Conservation (phyloP, 2,113 vertebrate species). For the Todiramphus saurophagus region DNA sequence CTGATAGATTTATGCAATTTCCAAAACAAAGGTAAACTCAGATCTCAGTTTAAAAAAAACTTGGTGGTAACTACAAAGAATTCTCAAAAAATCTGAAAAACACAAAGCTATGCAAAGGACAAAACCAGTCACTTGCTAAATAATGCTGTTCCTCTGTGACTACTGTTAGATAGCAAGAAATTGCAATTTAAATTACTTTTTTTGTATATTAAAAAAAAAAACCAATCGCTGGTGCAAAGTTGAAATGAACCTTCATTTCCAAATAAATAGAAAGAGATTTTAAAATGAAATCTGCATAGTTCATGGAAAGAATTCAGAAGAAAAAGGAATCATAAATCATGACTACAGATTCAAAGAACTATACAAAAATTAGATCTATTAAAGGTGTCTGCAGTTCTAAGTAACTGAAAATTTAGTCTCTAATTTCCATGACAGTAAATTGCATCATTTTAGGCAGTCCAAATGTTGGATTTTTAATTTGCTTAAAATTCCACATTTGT, state of each 20-base stretch:
- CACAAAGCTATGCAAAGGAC: not conserved
- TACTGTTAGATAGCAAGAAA: constrained; percentile 8
- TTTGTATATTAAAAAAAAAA: not conserved
- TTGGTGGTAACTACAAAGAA: constrained; percentile 69
- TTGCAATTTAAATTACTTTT: constrained; percentile 8
- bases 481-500: constrained; percentile 18
- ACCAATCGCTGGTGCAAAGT: not conserved
- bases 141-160: not conserved
- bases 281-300: constrained; percentile 30
- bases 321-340: constrained; percentile 29
- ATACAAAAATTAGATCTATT: not conserved
- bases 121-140: constrained; percentile 11
- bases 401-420: constrained; percentile 28
- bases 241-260: constrained; percentile 47
- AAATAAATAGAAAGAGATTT: constrained; percentile 60
- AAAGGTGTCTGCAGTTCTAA: not conserved
- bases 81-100: constrained; percentile 72
- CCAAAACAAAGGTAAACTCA: constrained; percentile 79
- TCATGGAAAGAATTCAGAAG: constrained; percentile 45
- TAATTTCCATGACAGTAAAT: constrained; percentile 33
- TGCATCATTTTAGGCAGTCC: constrained; percentile 9
- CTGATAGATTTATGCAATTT: constrained; percentile 84
- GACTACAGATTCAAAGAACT: constrained; percentile 5
- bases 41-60: constrained; percentile 45
- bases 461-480: constrained; percentile 54